Evolutionary conservation across 2,113 vertebrate genomes (phyloP), one percentile per base, ranked within the genome.

Genomic region (Penelope pileata): DNA sequence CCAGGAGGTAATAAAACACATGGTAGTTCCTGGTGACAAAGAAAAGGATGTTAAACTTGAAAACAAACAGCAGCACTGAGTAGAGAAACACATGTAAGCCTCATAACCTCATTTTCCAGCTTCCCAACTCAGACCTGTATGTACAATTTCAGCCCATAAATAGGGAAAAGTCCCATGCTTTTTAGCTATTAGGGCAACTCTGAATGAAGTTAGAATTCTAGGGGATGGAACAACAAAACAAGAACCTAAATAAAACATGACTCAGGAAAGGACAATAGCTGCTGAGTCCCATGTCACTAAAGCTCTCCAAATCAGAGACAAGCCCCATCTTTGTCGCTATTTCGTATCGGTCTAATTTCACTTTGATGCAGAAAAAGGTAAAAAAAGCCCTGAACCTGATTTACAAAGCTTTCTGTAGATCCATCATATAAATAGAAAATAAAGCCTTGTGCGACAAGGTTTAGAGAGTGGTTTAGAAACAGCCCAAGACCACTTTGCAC

Each of bases 1-100:
- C 99, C 98, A 99, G 98, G 91, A 99, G 99, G 98, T 99, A 99
- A 97, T 99, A 99, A 97, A 99, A 99, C 51, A 99, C 99, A 81
- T 99, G 99, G 98, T 99, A 99, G 98, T 99, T 99, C 97, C 99
- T 99, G 91, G 81, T 94, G 95, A 84, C 63, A 96, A 96, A 90
- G 77, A 67, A 10, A 88, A 84, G 27, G 10, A 26, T 18, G 59
- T 97, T 77, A 92, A 63, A 51, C 80, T 83, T 24, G 6, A 75
- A 83, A 91, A 54, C 4, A 43, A 88, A 34, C 27, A 88, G 59
- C 66, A 95, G 47, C 40, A 29, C 6, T 40, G 62, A 77, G 63
- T 48, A 84, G 56, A 58, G 56, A 83, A 76, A 64, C 3, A 0
- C 48, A 79, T 2, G 23, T 72, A 76, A 72, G 82, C 8, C 36